Base-by-base conservation (phyloP, 2,113 vertebrate genomes). In the Oncorhynchus clarkii region DNA sequence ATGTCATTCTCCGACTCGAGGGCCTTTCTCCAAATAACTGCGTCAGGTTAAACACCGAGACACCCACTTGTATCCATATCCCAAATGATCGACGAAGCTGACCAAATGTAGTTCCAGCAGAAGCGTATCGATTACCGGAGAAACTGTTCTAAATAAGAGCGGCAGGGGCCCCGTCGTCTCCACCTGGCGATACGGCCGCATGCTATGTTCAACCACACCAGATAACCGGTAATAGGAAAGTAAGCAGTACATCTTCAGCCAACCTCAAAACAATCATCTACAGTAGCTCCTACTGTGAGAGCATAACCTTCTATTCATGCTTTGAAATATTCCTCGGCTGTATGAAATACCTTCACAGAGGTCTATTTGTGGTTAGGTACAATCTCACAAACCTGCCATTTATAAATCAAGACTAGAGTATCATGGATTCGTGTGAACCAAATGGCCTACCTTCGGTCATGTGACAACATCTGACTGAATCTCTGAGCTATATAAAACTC, bases 81-180 rank as follows among this genome's bases (percentile, higher is more conserved):
- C 39, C 72, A 86, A 84, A 87, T 84, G 86, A 89, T 79, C 77
- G 85, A 86, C 84, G 81, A 74, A 87, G 84, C 79, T 84, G 71
- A 82, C 85, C 78, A 82, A 86, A 88, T 90, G 85, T 39, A 80
- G 83, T 80, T 65, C 73, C 64, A 65, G 79, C 77, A 82, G 81
- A 39, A 39, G 39, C 39, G 39, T 86, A 89, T 89, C 75, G 86
- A 88, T 27, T 87, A 79, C 69, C 72, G 82, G 74, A 77, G 13
- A 64, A 2, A 1, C 39, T 39, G 8, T 39, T 39, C 39, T 39
- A 39, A 39, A 39, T 9, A 39, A 9, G 39, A 39, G 45, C 51
- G 54, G 65, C 65, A 67, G 59, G 45, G 22, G 24, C 65, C 78
- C 79, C 74, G 39, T 9, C 7, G 49, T 51, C 16, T 51, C 49